phyloP scores from a whole-genome alignment of 1,140 invertebrate species.

The Drosophila biarmipes region DNA sequence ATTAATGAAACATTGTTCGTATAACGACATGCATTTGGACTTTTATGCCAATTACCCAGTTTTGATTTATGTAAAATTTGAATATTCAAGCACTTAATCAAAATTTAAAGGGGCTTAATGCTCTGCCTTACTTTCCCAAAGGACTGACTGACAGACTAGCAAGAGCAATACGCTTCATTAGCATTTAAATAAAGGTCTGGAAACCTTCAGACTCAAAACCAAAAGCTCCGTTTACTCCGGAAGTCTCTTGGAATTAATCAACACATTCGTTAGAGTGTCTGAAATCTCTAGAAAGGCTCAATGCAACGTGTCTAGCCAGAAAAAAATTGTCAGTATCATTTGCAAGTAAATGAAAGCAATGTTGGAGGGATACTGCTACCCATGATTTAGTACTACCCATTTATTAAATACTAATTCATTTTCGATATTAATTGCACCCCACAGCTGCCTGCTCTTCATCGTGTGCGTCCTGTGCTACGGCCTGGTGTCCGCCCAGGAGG shows the following conservation, averaged over 20 bases:
- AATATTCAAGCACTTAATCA: not conserved
- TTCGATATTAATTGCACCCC: not conserved
- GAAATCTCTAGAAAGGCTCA: no score
- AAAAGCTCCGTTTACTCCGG: not conserved
- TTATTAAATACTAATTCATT: not conserved
- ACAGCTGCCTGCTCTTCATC: constrained; percentile 81
- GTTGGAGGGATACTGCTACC: no score
- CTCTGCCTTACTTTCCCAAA: not conserved
- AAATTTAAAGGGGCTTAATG: not conserved
- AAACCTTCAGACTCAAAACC: not conserved
- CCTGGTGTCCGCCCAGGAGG: constrained; percentile 64
- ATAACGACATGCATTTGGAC: not conserved
- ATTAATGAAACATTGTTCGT: constrained; percentile 2
- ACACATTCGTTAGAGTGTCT: no score
- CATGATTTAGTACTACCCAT: no score
- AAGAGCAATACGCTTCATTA: not conserved
- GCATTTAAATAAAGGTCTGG: not conserved
- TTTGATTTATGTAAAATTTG: constrained; percentile 1
- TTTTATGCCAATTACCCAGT: not conserved
- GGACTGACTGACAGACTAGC: not conserved
- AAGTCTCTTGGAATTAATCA: not conserved
- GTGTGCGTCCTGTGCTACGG: constrained; percentile 70
- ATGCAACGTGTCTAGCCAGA: no score
- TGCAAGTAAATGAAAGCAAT: no score
- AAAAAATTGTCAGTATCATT: no score